Percentiles rank a stretch among this genome's conserved stretches.
phyloP scores from a whole-genome alignment of 1,140 invertebrate species.

The Pachypsylla venusta region DNA sequence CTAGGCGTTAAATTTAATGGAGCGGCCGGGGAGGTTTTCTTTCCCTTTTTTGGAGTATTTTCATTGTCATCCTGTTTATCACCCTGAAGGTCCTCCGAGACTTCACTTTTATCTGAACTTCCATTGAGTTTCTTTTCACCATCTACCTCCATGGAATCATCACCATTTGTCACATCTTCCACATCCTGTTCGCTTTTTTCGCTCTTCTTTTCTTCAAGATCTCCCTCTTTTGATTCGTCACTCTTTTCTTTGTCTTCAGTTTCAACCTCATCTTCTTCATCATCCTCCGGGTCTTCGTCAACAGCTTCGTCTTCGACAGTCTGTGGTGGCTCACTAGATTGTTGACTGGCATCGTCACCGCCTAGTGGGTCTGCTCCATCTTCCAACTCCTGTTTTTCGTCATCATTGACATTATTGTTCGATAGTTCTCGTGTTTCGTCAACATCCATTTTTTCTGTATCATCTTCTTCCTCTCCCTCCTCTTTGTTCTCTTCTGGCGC shows the following conservation, averaged over 20 bases:
- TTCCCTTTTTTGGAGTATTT: constrained; percentile 26
- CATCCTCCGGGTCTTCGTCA: constrained; percentile 26
- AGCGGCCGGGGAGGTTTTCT: constrained; percentile 31
- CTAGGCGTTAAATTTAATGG: constrained; percentile 36
- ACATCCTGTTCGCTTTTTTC: constrained; percentile 10
- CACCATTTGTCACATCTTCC: not conserved
- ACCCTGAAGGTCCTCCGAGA: constrained; percentile 6
- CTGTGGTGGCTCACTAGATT: constrained; percentile 20
- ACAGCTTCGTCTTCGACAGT: constrained; percentile 20
- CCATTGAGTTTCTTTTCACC: constrained; percentile 6
- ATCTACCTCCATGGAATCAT: constrained; percentile 9
- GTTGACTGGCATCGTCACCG: constrained; percentile 13
- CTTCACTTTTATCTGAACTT: constrained; percentile 5
- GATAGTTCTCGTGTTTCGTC: not conserved
- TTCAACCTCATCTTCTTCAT: constrained; percentile 26
- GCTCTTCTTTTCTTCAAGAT: constrained; percentile 19
- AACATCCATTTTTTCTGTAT: constrained; percentile 20
- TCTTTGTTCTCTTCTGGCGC: constrained; percentile 30
- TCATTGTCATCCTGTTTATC: constrained; percentile 16
- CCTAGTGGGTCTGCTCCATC: constrained; percentile 20
- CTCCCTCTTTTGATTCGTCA: not conserved
- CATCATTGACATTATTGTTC: constrained; percentile 12
- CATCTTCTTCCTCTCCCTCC: constrained; percentile 22
- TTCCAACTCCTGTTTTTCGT: constrained; percentile 11
- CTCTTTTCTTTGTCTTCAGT: constrained; percentile 20